Evolutionary conservation across 2,113 vertebrate genomes (phyloP), one percentile per base, ranked within the genome.

Genomic region (Corapipo altera): DNA sequence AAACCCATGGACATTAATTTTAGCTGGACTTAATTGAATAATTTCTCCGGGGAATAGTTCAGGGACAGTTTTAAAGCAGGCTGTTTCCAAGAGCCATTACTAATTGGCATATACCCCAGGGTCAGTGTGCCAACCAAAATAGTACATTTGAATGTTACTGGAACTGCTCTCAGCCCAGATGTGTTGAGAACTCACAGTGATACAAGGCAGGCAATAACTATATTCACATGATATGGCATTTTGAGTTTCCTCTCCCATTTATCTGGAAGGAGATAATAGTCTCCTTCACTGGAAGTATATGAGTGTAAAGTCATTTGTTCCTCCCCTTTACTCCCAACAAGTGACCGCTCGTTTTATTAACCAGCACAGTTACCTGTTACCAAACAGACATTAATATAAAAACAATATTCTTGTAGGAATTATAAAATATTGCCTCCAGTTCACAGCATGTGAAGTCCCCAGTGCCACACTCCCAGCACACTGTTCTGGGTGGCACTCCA

Each of bases 11-110:
- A 97, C 98, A 98, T 98, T 98, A 98, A 98, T 98, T 98, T 98
- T 98, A 97, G 98, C 98, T 98, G 98, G 95, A 97, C 97, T 99
- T 98, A 98, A 98, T 98, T 98, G 98, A 98, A 98, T 98, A 98
- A 99, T 98, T 99, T 99, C 98, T 98, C 98, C 0, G 14, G 98
- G 97, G 98, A 98, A 97, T 96, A 96, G 96, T 96, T 97, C 91
- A 96, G 97, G 98, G 97, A 97, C 97, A 97, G 97, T 96, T 98
- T 96, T 96, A 95, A 96, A 95, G 97, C 97, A 96, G 97, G 52
- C 97, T 91, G 96, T 93, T 98, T 98, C 98, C 98, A 98, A 98
- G 98, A 98, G 98, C 98, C 98, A 98, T 99, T 99, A 99, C 98
- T 98, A 98, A 98, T 97, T 99, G 99, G 98, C 98, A 98, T 97